Evolutionary conservation across 2,113 vertebrate genomes (phyloP).

Genomic region (Pomatostomus ruficeps): DNA sequence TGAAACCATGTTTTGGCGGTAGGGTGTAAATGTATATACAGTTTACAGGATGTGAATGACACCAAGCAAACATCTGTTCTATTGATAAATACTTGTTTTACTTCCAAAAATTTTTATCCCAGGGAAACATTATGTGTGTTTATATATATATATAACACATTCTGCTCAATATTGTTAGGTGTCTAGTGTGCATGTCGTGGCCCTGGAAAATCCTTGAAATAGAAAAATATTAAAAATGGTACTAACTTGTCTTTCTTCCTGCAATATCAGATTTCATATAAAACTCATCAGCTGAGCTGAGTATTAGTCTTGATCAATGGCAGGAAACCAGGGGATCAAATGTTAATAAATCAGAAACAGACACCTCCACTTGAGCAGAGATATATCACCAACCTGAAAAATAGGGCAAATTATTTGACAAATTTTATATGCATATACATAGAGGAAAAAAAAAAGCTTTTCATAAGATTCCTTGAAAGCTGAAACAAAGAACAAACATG

Average conservation of each 20-base stretch:
- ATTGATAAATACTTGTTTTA: constrained; percentile 72
- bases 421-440: constrained; percentile 48
- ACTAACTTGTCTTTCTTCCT: constrained; percentile 72
- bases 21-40: constrained; percentile 82
- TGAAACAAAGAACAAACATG: not conserved
- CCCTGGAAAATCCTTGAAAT: constrained; percentile 44
- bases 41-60: constrained; percentile 78
- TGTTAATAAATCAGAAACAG: constrained; percentile 95
- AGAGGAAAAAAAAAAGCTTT: constrained; percentile 28
- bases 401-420: constrained; percentile 74
- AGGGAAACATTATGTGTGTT: not conserved
- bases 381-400: constrained; percentile 76
- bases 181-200: not conserved
- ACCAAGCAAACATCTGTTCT: constrained; percentile 80
- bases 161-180: not conserved
- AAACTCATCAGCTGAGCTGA: constrained; percentile 86
- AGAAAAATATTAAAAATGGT: constrained; percentile 69
- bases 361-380: constrained; percentile 74
- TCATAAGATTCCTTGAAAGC: not conserved
- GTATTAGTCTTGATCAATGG: constrained; percentile 95
- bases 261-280: constrained; percentile 88
- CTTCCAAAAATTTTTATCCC: constrained; percentile 54
- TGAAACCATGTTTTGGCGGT: constrained; percentile 79
- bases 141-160: not conserved
- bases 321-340: constrained; percentile 94